Conservation (phyloP, 2,113 vertebrate species). For the Empidonax alnorum region DNA sequence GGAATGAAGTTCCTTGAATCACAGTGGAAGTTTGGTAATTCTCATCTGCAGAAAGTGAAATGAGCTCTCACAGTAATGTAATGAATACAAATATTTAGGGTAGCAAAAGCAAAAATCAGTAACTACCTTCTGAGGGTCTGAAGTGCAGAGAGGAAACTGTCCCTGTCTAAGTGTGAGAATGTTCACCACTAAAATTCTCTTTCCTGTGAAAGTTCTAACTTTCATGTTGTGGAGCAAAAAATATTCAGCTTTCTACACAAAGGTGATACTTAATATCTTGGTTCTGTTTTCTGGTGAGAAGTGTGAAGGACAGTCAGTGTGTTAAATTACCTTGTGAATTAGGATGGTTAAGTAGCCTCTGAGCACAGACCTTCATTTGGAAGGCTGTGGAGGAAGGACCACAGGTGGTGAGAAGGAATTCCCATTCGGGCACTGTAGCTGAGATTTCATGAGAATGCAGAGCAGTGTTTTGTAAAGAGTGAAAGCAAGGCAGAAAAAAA, state of each 20-base stretch:
- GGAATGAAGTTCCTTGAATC: not conserved
- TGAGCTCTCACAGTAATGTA: not conserved
- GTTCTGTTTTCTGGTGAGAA: not conserved
- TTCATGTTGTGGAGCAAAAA: not conserved
- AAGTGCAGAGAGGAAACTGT: not conserved
- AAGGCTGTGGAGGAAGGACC: not conserved
- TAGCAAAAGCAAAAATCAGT: not conserved
- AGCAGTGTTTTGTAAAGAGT: not conserved
- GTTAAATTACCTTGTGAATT: not conserved
- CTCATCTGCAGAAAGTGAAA: not conserved
- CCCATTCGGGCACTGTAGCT: fast-evolving
- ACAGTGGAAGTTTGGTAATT: not conserved
- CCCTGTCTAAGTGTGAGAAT: not conserved
- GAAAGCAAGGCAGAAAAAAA: not conserved
- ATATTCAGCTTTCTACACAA: not conserved
- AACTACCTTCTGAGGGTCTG: not conserved
- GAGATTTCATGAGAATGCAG: not conserved
- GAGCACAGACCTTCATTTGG: not conserved
- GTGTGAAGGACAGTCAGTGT: not conserved
- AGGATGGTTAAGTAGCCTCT: not conserved
- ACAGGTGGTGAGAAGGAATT: not conserved
- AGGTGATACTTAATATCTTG: not conserved
- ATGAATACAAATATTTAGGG: not conserved
- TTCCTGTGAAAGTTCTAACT: not conserved
- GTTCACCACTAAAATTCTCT: not conserved